phyloP scores from a whole-genome alignment of 2,113 vertebrate species.

The Lasiurus borealis region DNA sequence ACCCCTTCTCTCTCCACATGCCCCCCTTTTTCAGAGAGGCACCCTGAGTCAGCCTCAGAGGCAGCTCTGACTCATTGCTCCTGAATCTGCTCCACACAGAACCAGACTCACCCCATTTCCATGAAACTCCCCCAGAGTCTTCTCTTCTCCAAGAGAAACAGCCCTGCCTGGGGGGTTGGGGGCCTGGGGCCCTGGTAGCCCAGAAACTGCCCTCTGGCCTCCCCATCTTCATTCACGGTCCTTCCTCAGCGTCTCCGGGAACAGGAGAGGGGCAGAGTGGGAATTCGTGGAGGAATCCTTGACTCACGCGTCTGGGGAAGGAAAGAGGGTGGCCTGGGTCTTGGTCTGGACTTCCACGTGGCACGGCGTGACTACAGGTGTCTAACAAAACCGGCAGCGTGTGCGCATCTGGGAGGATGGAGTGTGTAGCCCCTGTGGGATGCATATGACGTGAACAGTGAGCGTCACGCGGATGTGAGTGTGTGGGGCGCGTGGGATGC shows the following conservation, averaged over 20 bases:
- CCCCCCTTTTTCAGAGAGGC: background rate
- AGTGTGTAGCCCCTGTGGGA: background rate
- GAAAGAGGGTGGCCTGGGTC: background rate
- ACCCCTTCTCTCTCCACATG: background rate
- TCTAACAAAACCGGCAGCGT: background rate
- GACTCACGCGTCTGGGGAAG: background rate
- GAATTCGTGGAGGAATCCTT: background rate
- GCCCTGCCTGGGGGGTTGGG: too few relatives aligned
- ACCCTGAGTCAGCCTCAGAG: background rate
- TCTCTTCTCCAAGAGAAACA: background rate
- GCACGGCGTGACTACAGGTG: background rate
- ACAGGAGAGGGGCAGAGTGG: background rate
- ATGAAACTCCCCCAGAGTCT: background rate
- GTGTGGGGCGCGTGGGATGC: too few relatives aligned
- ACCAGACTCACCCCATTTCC: background rate
- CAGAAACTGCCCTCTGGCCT: background rate
- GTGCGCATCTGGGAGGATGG: fast-evolving
- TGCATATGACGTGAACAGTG: background rate
- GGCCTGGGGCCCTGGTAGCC: background rate
- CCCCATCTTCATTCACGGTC: background rate
- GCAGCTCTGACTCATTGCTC: background rate
- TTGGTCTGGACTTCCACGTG: background rate
- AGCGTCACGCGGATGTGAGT: too few relatives aligned
- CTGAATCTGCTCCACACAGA: background rate
- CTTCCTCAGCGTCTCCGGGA: background rate